These are phyloP conservation scores for Perccottus glenii DNA, from an alignment of 2,113 vertebrate genomes.

Conservation along the genomic window DNA sequence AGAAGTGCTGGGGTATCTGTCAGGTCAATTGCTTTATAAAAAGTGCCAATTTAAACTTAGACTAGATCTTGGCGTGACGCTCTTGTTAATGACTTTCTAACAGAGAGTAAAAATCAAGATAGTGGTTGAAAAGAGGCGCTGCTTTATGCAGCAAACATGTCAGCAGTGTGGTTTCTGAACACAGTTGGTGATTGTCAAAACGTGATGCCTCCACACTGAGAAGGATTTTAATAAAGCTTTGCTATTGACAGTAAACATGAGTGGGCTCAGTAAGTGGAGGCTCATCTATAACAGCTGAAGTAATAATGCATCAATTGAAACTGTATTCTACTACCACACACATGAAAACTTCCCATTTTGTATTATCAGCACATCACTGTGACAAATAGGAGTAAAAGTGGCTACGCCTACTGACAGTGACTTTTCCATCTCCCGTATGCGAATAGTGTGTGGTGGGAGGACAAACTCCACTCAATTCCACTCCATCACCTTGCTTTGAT, in stretches of 20 bases:
- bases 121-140: slow-evolving; percentile 27
- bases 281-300: slow-evolving; percentile 24
- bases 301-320: slow-evolving; percentile 13
- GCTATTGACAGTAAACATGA: not conserved
- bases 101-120: slow-evolving; percentile 15
- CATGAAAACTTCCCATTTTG: slow-evolving; percentile 43
- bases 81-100: no score
- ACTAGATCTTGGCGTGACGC: no score
- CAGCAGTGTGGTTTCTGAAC: no score
- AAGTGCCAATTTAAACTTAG: slow-evolving; percentile 52
- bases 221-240: slow-evolving; percentile 14
- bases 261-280: not conserved
- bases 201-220: slow-evolving; percentile 2
- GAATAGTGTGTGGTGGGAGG: slow-evolving; percentile 36
- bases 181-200: slow-evolving; percentile 29
- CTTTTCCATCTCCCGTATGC: slow-evolving; percentile 25
- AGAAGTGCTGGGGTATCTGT: slow-evolving; percentile 37
- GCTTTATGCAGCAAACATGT: no score
- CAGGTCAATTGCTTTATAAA: slow-evolving; percentile 64
- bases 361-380: slow-evolving; percentile 36
- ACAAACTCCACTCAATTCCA: slow-evolving; percentile 54
- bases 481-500: slow-evolving; percentile 66
- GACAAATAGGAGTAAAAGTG: slow-evolving; percentile 44
- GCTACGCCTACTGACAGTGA: slow-evolving; percentile 30
- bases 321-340: slow-evolving; percentile 22